Conservation (phyloP, 2,888 invertebrate genomes). For the Petrolisthes manimaculis region DNA sequence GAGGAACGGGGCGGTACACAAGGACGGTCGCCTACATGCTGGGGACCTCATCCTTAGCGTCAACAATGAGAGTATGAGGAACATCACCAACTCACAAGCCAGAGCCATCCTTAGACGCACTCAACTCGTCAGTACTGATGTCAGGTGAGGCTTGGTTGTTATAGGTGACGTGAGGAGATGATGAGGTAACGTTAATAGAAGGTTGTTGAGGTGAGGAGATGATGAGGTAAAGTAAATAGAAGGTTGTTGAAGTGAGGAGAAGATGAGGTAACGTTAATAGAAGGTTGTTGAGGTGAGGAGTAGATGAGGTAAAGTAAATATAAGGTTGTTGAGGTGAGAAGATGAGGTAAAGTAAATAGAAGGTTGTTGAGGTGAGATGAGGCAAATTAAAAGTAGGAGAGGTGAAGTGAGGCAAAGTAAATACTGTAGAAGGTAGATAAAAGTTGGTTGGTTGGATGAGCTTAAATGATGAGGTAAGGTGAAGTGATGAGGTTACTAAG, state of each 20-base stretch:
- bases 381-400: background rate
- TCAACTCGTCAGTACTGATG: conserved; percentile 74
- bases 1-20: conserved; percentile 72
- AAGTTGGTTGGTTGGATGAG: too few species aligned
- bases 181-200: background rate
- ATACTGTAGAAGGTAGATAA: too few species aligned
- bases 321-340: too few species aligned
- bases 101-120: conserved; percentile 75
- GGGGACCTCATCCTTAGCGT: conserved; percentile 75
- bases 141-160: conserved; percentile 71
- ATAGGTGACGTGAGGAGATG: background rate
- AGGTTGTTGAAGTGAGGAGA: background rate
- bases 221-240: background rate
- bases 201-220: background rate
- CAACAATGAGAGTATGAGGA: conserved; percentile 75
- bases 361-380: background rate
- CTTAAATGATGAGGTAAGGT: too few species aligned
- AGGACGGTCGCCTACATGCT: conserved; percentile 74
- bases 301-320: too few species aligned
- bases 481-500: too few species aligned
- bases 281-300: too few species aligned
- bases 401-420: too few species aligned
- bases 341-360: too few species aligned
- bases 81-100: conserved; percentile 75
- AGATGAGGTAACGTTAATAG: background rate